A percentile compares a stretch with the other conserved stretches of the same genome.
Conservation (phyloP, 1,140 invertebrate genomes). For the Cardiocondyla obscurior region DNA sequence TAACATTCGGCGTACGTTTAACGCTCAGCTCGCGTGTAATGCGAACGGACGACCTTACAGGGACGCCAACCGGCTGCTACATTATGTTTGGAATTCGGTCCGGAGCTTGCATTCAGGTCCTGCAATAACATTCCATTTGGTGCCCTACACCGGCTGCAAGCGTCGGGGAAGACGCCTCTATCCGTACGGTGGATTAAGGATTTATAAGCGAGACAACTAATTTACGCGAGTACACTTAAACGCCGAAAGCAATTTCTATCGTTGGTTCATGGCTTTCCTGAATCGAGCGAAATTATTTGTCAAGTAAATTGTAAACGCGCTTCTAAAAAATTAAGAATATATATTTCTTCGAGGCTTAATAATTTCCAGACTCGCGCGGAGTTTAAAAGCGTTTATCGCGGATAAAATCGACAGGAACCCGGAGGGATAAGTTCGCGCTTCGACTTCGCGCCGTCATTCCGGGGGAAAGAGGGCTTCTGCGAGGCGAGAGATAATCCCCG, state of each 20-base stretch:
- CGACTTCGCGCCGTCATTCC: neutral
- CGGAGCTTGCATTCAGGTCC: conserved; percentile 48
- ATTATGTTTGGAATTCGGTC: conserved; percentile 72
- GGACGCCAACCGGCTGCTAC: conserved; percentile 52
- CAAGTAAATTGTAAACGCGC: neutral
- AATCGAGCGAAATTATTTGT: neutral
- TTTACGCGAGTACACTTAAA: neutral
- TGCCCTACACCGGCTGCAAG: neutral
- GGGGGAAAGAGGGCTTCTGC: neutral
- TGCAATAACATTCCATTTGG: conserved; percentile 69
- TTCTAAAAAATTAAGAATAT: neutral
- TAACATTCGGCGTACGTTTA: conserved; percentile 22
- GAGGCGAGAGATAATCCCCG: conserved; percentile 22
- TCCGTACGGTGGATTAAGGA: conserved; percentile 16
- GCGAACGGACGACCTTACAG: conserved; percentile 51
- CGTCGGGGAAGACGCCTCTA: neutral
- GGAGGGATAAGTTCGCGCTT: neutral
- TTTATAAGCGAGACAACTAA: conserved; percentile 24
- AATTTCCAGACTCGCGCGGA: neutral
- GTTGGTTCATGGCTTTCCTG: neutral
- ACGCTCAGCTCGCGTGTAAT: conserved; percentile 51
- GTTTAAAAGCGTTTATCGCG: neutral
- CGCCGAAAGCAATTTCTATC: neutral
- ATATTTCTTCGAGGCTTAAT: neutral
- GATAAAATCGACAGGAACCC: neutral